Conservation (phyloP, 2,888 invertebrate genomes). For the Zygogramma bicolorata region DNA sequence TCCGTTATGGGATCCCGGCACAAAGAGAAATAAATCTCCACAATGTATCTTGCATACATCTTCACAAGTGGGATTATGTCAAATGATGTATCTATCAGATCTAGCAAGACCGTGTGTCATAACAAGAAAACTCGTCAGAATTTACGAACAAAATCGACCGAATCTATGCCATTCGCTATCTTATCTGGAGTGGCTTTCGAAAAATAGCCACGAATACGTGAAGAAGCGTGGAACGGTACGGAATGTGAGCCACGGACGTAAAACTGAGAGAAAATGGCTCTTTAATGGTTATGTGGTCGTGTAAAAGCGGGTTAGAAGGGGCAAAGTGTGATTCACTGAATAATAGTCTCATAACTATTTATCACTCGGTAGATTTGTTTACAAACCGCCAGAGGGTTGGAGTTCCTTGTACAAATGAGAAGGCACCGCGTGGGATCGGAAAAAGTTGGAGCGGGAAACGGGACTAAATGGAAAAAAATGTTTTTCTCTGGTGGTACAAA, state of each 20-base stretch:
- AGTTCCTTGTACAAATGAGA: conserved; percentile 18
- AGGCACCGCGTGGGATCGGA: background rate
- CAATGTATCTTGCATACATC: background rate
- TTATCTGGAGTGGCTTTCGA: conserved; percentile 17
- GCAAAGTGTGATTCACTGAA: conserved; percentile 47
- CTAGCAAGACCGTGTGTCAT: background rate
- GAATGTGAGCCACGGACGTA: conserved; percentile 38
- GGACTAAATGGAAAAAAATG: background rate
- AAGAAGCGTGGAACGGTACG: background rate
- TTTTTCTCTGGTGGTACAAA: too few relatives aligned
- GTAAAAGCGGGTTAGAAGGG: conserved; percentile 52
- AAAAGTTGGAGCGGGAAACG: background rate
- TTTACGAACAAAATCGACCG: background rate
- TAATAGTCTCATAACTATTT: conserved; percentile 55
- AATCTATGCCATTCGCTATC: conserved; percentile 13
- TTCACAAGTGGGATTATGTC: conserved; percentile 7
- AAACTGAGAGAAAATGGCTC: conserved; percentile 51
- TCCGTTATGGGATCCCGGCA: background rate
- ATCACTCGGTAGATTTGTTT: conserved; percentile 55
- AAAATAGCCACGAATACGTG: background rate
- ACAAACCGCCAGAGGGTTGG: conserved; percentile 39
- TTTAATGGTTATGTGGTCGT: conserved; percentile 57
- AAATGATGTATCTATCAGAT: conserved; percentile 4
- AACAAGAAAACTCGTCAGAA: background rate
- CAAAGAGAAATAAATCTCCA: conserved; percentile 2